Percentiles rank a stretch among this genome's conserved stretches.
Conservation (phyloP, 1,140 invertebrate genomes). For the Drosophila ananassae region DNA sequence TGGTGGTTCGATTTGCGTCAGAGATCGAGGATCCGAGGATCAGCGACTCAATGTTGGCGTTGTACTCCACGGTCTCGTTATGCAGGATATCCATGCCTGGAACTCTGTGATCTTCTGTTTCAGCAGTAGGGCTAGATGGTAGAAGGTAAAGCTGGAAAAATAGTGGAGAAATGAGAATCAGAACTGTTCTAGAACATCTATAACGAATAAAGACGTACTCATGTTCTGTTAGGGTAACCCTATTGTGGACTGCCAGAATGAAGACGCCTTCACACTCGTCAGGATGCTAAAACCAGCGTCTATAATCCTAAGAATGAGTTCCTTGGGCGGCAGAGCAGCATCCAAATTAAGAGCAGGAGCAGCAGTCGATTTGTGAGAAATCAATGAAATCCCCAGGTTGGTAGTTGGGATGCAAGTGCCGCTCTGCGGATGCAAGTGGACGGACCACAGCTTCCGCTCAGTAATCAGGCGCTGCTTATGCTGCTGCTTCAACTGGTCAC, state of each 20-base stretch:
- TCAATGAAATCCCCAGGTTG: slow-evolving; percentile 88
- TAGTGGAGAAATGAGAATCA: neutral
- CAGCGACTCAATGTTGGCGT: no score
- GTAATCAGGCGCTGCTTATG: no score
- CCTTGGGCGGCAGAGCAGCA: slow-evolving; percentile 89
- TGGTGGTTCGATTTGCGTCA: no score
- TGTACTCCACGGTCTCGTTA: no score
- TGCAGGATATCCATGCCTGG: no score
- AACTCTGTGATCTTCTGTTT: no score
- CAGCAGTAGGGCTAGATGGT: no score
- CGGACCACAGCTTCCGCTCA: slow-evolving; percentile 95
- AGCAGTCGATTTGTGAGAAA: slow-evolving; percentile 82
- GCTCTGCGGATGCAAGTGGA: slow-evolving; percentile 94
- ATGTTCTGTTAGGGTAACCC: slow-evolving; percentile 92
- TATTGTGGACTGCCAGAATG: slow-evolving; percentile 88
- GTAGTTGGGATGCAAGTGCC: slow-evolving; percentile 82
- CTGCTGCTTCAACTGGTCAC: slow-evolving; percentile 86
- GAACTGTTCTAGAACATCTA: no score
- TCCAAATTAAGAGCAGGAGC: slow-evolving; percentile 85
- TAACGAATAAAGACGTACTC: slow-evolving; percentile 87
- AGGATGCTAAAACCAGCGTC: slow-evolving; percentile 89
- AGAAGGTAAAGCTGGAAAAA: no score
- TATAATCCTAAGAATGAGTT: slow-evolving; percentile 87
- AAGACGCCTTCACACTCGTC: slow-evolving; percentile 87
- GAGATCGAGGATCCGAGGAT: no score